Conservation (phyloP, 2,113 vertebrate species). For the Dasypus novemcinctus region DNA sequence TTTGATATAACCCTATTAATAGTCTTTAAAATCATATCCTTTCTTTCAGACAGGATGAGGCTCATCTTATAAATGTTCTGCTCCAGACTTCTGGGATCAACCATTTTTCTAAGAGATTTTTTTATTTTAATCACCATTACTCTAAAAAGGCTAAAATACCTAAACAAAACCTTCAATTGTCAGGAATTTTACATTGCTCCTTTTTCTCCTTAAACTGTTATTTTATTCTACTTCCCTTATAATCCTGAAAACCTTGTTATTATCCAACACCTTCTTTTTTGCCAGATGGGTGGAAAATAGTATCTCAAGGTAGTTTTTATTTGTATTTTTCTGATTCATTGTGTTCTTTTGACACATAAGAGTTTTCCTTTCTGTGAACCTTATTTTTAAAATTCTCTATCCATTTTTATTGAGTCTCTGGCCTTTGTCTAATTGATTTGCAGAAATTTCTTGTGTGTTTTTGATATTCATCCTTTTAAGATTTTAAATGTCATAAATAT, state of each 20-base stretch:
- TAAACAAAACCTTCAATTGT: not conserved
- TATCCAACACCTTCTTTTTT: not conserved
- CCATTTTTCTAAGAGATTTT: not conserved
- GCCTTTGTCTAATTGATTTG: not conserved
- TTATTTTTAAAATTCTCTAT: too few species aligned
- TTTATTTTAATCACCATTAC: not conserved
- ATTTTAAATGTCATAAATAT: not conserved
- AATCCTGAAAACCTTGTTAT: not conserved
- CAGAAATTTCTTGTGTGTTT: not conserved
- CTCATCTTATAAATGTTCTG: not conserved
- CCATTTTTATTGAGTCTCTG: too few species aligned
- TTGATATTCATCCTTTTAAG: not conserved
- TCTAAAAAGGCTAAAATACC: not conserved
- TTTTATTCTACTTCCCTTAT: not conserved
- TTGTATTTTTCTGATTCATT: too few species aligned
- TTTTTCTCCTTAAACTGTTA: not conserved
- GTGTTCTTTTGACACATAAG: too few species aligned
- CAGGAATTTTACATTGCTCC: not conserved
- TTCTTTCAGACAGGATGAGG: not conserved
- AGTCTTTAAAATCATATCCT: not conserved
- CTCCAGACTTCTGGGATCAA: not conserved
- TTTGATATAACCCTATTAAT: not conserved
- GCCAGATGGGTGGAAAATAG: too few species aligned
- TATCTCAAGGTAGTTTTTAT: too few species aligned
- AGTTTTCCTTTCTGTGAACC: too few species aligned